Conservation (phyloP, 2,797 vertebrate genomes). For the Chrosomus eos region DNA sequence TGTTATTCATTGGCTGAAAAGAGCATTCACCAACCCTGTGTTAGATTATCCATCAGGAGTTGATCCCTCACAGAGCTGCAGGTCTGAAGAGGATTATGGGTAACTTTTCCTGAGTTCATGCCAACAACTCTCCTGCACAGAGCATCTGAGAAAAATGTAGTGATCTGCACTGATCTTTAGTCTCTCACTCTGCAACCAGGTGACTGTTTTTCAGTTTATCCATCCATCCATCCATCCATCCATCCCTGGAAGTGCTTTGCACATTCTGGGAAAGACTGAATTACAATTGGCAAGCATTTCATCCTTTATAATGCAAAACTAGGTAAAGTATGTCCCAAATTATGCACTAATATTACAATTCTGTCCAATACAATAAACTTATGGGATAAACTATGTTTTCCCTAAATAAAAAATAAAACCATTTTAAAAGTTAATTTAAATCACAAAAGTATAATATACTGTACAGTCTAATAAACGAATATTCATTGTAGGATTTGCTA, state of each 20-base stretch:
- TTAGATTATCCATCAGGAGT: constrained; percentile 35
- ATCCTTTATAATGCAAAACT: background rate
- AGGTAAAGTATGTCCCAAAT: background rate
- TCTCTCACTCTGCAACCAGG: background rate
- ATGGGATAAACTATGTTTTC: background rate
- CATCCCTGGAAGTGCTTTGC: background rate
- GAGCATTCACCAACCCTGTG: constrained; percentile 30
- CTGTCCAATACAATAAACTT: background rate
- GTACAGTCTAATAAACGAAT: background rate
- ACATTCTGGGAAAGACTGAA: background rate
- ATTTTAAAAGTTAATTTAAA: background rate
- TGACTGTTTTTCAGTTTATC: background rate
- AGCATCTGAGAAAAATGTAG: constrained; percentile 9
- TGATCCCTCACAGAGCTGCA: constrained; percentile 43
- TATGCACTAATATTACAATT: background rate
- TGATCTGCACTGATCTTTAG: background rate
- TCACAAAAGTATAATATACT: background rate
- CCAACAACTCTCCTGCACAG: constrained; percentile 27
- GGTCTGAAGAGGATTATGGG: constrained; percentile 49
- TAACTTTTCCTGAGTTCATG: constrained; percentile 39
- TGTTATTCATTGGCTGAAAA: constrained; percentile 59
- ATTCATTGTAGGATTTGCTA: background rate
- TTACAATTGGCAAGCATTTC: background rate
- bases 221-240: background rate
- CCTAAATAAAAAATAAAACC: background rate